phyloP scores from a whole-genome alignment of 1,140 invertebrate genomes.

The Drosophila ambigua region DNA sequence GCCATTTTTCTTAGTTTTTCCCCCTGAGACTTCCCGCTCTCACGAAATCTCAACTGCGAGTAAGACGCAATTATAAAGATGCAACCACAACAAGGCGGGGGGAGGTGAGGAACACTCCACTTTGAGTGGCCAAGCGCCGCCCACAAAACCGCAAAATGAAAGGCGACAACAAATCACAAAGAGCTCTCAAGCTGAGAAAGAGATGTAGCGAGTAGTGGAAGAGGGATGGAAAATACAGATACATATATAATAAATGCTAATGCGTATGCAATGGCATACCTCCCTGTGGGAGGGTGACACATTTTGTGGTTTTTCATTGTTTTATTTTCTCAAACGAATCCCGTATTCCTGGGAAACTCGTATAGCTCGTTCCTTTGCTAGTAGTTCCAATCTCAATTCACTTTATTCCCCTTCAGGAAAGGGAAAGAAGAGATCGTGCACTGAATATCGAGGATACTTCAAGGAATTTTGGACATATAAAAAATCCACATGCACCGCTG shows the following conservation, averaged over 20 bases:
- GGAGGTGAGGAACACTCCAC: conserved; percentile 22
- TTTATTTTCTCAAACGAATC: too few species aligned
- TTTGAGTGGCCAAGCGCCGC: conserved; percentile 53
- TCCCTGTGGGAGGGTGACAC: too few species aligned
- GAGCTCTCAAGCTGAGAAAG: conserved; percentile 14
- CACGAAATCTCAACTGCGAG: conserved; percentile 4
- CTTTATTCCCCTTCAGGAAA: too few species aligned
- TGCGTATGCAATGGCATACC: neutral
- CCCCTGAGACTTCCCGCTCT: conserved; percentile 16
- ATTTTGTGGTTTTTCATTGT: too few species aligned
- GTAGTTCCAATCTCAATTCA: too few species aligned
- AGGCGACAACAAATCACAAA: conserved; percentile 67
- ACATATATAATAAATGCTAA: neutral
- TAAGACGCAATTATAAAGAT: conserved; percentile 43
- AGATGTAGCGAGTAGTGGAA: neutral
- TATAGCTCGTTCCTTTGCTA: too few species aligned
- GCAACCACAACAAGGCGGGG: conserved; percentile 5
- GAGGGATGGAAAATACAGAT: conserved; percentile 7
- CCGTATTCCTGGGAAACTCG: too few species aligned
- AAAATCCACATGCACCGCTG: too few species aligned
- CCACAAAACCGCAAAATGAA: conserved; percentile 66
- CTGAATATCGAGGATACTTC: too few species aligned
- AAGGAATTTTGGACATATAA: too few species aligned
- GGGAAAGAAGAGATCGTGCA: too few species aligned
- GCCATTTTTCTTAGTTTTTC: conserved; percentile 44